Evolutionary conservation across 2,888 invertebrate genomes (phyloP), one percentile per base, ranked within the genome.

Genomic region (Epinotia demarniana): DNA sequence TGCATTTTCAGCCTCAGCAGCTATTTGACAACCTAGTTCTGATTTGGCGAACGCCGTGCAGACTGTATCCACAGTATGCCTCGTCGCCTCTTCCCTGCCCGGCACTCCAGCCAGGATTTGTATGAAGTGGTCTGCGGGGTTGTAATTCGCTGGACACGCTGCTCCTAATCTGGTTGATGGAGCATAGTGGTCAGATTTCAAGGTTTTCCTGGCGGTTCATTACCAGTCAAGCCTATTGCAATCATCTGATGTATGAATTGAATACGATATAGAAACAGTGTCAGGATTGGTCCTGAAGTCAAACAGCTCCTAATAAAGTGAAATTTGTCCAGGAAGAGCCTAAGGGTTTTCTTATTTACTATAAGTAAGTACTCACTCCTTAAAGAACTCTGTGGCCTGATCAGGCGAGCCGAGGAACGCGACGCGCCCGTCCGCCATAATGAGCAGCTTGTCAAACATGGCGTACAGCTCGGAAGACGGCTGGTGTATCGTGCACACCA

Each of bases 51-150:
- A 98, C 67, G 96, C 95, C 73, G 97, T 96, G 87, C 98, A 98
- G 27, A 98, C 97, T 76, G 96, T 96, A 77, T 96, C 96, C 57
- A 98, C 96, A 3, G 97, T 96, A 74, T 96, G 96, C 62, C 96
- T 95, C 63, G 98, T 98, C 11, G 96, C 96, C 61, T 96, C 95
- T 88, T 99, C 99, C 16, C 96, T 95, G 0, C 97, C 97, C 0
- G 98, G 98, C 1, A 97, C 96, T 1, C 99, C 96, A 0, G 99
- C 98, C 79, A 99, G 90, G 2, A 98, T 95, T 86, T 98, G 97
- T 66, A 99, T 97, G 90, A 97, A 99, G 90, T 97, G 98, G 90
- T 99, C 99, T 0, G 98, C 98, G 3, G 99, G 99, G 88, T 99
- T 99, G 91, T 97, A 98, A 87, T 98, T 98, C 4, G 95, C 95